These are phyloP conservation scores for Vireo griseus DNA, from an alignment of 2,797 vertebrate genomes.

Conservation along the genomic window DNA sequence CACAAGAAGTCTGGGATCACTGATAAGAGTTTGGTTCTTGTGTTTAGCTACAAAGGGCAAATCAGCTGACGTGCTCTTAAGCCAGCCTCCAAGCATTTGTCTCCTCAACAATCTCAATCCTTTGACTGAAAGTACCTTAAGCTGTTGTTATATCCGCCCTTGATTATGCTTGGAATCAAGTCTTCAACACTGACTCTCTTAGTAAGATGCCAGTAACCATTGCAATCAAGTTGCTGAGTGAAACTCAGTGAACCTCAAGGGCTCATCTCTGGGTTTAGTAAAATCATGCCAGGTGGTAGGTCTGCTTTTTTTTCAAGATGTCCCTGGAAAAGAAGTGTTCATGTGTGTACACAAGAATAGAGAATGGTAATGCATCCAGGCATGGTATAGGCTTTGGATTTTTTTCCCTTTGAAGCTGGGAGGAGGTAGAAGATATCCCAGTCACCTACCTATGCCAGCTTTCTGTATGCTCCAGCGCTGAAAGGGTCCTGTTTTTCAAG, in stretches of 20 bases:
- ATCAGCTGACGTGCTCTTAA: neutral
- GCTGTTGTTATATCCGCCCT: accelerated
- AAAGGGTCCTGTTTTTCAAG: neutral
- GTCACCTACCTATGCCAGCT: neutral
- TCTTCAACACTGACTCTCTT: neutral
- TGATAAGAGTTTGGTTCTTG: neutral
- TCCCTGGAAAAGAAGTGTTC: neutral
- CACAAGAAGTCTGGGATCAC: neutral
- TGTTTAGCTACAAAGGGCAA: neutral
- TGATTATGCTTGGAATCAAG: neutral
- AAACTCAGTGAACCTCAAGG: neutral
- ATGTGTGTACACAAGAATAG: neutral
- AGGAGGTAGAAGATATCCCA: neutral
- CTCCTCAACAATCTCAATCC: neutral
- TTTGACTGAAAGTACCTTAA: neutral
- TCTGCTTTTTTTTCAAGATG: neutral
- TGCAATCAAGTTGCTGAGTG: neutral
- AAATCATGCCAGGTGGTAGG: neutral
- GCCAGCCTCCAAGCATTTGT: neutral
- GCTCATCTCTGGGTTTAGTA: neutral
- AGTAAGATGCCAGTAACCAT: neutral
- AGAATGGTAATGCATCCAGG: neutral
- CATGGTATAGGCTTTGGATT: neutral
- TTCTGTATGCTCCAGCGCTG: neutral
- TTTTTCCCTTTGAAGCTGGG: neutral